These are phyloP conservation scores for Sitta europaea DNA, from an alignment of 2,113 vertebrate species.

Conservation along the genomic window DNA sequence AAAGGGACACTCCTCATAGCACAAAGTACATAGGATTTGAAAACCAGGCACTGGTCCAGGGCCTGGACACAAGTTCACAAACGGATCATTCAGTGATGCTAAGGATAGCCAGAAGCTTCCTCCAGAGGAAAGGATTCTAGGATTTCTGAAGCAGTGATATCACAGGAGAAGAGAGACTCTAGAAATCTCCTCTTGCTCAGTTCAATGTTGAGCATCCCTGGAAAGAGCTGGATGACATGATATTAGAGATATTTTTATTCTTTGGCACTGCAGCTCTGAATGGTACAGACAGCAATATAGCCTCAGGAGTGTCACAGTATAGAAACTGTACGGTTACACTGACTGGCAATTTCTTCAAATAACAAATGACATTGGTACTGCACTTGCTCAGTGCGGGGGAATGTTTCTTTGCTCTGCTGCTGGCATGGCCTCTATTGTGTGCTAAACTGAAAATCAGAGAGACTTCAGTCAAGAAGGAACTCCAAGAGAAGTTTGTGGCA, in stretches of 20 bases:
- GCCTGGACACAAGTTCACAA: background rate
- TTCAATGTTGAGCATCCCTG: background rate
- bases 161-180: background rate
- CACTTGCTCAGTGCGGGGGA: background rate
- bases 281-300: background rate
- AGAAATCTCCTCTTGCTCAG: background rate
- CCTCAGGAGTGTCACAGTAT: background rate
- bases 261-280: background rate
- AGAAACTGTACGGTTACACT: fast-evolving
- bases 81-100: background rate
- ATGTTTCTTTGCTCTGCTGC: background rate
- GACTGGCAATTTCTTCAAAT: background rate
- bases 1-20: background rate
- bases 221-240: background rate
- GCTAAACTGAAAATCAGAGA: background rate
- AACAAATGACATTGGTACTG: background rate
- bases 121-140: background rate
- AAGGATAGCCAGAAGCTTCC: background rate
- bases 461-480: background rate
- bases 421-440: background rate
- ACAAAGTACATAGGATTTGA: constrained; percentile 1
- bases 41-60: background rate
- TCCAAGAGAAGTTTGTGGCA: background rate
- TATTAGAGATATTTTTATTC: background rate
- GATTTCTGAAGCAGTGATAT: background rate